phyloP scores from a whole-genome alignment of 2,797 vertebrate genomes.

The Danio kyathit region DNA sequence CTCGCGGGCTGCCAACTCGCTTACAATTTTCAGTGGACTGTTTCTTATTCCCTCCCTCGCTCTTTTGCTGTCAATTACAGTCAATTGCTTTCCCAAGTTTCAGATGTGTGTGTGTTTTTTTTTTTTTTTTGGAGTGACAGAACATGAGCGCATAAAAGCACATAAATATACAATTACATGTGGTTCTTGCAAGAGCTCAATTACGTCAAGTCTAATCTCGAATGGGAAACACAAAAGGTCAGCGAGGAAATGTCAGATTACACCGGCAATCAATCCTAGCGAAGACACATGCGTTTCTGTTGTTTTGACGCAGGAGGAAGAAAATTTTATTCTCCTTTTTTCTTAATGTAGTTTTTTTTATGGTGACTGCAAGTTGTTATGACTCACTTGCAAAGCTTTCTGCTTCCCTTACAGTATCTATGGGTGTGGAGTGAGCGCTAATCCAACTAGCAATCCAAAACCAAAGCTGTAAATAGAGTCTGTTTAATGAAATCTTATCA shows the following conservation, averaged over 20 bases:
- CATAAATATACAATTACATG: conserved; percentile 21
- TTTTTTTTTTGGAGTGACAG: not conserved
- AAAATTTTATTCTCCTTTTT: conserved; percentile 31
- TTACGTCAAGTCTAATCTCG: conserved; percentile 26
- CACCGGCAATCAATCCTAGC: not conserved
- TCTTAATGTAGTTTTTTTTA: conserved; percentile 18
- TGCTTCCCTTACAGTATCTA: conserved; percentile 68
- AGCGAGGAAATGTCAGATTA: conserved; percentile 43
- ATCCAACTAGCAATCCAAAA: conserved; percentile 71
- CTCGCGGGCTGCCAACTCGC: conserved; percentile 50
- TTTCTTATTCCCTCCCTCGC: conserved; percentile 10
- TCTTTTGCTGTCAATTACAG: not conserved
- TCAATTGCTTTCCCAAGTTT: not conserved
- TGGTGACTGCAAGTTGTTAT: conserved; percentile 60
- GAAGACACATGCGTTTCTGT: conserved; percentile 7
- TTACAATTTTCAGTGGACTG: conserved; percentile 38
- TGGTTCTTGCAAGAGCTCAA: conserved; percentile 20
- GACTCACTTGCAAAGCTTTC: conserved; percentile 69
- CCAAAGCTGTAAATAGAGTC: conserved; percentile 75
- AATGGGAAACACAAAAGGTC: conserved; percentile 43
- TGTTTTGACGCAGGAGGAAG: conserved; percentile 42
- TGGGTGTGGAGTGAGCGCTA: conserved; percentile 69
- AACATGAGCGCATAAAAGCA: conserved; percentile 10
- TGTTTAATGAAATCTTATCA: conserved; percentile 63
- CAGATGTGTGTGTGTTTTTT: not conserved